A percentile compares a stretch with the other conserved stretches of the same genome.
Evolutionary conservation across 1,140 invertebrate species (phyloP).

Genomic region (Heliconius nattereri): DNA sequence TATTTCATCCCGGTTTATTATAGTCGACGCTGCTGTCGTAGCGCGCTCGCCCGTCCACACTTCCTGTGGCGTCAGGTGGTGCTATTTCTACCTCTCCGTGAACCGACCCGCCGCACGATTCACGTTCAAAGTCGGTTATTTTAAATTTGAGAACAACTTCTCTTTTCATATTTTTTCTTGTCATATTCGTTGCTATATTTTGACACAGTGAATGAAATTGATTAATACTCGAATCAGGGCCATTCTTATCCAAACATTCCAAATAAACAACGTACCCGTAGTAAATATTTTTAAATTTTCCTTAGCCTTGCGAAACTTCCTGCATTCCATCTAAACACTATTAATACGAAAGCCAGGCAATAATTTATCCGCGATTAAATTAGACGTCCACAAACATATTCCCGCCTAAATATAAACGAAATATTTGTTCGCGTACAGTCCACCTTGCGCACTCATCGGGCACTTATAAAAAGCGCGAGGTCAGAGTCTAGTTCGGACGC

Average conservation of each 20-base stretch:
- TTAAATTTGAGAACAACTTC: slow-evolving; percentile 44
- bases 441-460: slow-evolving; percentile 73
- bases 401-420: slow-evolving; percentile 71
- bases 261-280: not conserved
- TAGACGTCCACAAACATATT: slow-evolving; percentile 31
- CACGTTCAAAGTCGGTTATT: slow-evolving; percentile 74
- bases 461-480: slow-evolving; percentile 79
- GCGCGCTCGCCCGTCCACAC: slow-evolving; percentile 54
- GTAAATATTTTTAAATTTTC: not conserved
- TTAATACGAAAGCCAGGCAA: not conserved
- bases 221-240: not conserved
- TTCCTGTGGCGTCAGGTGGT: slow-evolving; percentile 69
- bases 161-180: not conserved
- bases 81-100: slow-evolving; percentile 70
- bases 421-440: slow-evolving; percentile 63
- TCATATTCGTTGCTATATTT: not conserved
- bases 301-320: not conserved
- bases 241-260: not conserved
- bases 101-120: slow-evolving; percentile 58
- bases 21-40: slow-evolving; percentile 20
- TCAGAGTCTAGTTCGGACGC: slow-evolving; percentile 59
- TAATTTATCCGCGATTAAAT: slow-evolving; percentile 2
- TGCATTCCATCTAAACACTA: not conserved
- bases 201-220: not conserved
- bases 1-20: slow-evolving; percentile 31